Base-by-base conservation (phyloP, 2,888 invertebrate species). In the Philereme transversata region DNA sequence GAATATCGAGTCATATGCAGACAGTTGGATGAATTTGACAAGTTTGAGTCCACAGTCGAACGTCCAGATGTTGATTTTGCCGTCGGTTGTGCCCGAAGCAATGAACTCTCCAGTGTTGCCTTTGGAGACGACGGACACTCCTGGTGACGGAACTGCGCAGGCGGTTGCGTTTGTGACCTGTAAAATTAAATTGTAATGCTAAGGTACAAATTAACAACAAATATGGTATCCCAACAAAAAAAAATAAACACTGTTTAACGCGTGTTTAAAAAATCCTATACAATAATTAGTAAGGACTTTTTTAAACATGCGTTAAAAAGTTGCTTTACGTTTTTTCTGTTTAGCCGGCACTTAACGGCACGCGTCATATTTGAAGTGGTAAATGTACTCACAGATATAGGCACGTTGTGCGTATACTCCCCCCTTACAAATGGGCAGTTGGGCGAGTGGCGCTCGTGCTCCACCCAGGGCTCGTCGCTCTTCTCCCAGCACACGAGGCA, bases 401-500 rank as follows among this genome's bases (percentile, higher is more conserved):
- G 98, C 62, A 98, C 98, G 87, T 99, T 99, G 87, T 98, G 97
- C 8, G 98, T 98, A 80, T 97, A 98, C 87, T 98, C 98, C 41
- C 98, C 98, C 82, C 97, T 95, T 3, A 99, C 97, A 86, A 98
- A 98, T 0, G 98, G 97, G 82, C 99, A 99, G 74, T 95, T 95
- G 9, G 98, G 97, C 4, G 98, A 98, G 83, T 99, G 98, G 4
- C 98, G 93, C 87, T 98, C 98, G 81, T 99, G 98, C 83, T 99
- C 98, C 69, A 98, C 98, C 98, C 98, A 98, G 3, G 99, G 99
- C 82, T 99, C 98, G 87, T 99, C 98, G 0, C 97, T 97, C 76
- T 98, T 97, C 89, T 99, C 99, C 99, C 99, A 99, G 89, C 97
- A 97, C 5, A 99, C 98, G 34, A 99, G 94, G 81, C 98, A 99